Base-by-base conservation (phyloP, 2,888 invertebrate species). In the Augiades crinisus region DNA sequence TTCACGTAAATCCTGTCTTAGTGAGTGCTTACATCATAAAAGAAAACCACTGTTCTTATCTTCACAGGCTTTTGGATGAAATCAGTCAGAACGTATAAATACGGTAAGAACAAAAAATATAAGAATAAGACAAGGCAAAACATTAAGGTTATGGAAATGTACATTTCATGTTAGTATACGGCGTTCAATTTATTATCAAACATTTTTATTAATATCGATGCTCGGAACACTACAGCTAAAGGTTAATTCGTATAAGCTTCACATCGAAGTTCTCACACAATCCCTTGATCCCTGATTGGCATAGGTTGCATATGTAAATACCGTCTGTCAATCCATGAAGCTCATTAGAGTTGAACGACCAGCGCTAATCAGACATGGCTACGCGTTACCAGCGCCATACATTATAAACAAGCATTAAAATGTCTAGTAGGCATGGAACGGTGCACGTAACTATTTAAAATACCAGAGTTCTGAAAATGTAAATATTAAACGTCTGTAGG, bases 381-480 rank as follows among this genome's bases (percentile, higher is more conserved):
- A 59, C 59, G 51, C 64, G 63, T 60, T 55, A 60, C 63, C 46
- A 56, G 62, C 56, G 62, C 59, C 59, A 64, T 65, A 62, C 58
- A 59, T 65, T 65, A 70, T 60, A 67, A 65, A 65, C 62, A 63
- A 67, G 60, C 65, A 61, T 64, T 67, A 67, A 67, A 64, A 60
- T 65, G 64, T 66, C 62, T 64, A 65, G 57, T 49, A 62, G 60
- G 58, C 58, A 56, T 16, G 21, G 61, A 63, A 61, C 54, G 59
- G 58, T 59, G 56, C 56, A 60, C 58, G 62, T 63, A 65, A 70
- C 73, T 75, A 77, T 78, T 78, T 72, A 74, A 77, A 78, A n/a
- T n/a, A n/a, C 1, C 8, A 8, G 8, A 24, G 5, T 22, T 22
- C n/a, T n/a, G n/a, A n/a, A n/a, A n/a, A n/a, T n/a, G n/a, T n/a